phyloP scores from a whole-genome alignment of 2,888 invertebrate species.

The Heliconius hortense region DNA sequence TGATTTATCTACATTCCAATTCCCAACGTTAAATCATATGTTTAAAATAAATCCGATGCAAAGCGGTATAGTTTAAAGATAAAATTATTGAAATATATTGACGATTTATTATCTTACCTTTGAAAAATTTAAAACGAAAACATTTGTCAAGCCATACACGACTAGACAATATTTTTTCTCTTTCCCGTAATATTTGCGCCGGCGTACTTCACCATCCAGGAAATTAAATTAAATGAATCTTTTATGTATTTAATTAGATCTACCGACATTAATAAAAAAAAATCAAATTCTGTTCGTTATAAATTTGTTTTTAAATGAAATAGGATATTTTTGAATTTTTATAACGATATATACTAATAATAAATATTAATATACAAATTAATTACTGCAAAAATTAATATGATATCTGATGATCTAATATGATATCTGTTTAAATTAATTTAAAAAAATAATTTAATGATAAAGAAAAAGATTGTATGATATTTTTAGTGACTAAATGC shows the following conservation, averaged over 20 bases:
- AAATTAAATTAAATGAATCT: slow-evolving; percentile 20
- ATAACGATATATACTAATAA: too few relatives aligned
- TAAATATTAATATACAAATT: neutral
- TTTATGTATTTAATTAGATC: neutral
- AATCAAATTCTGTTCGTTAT: neutral
- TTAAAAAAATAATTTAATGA: too few relatives aligned
- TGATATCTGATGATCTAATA: too few relatives aligned
- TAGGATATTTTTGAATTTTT: neutral
- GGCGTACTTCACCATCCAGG: slow-evolving; percentile 19
- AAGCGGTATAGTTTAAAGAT: neutral
- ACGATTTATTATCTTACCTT: slow-evolving; percentile 26
- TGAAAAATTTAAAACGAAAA: slow-evolving; percentile 28
- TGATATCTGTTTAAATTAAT: too few relatives aligned
- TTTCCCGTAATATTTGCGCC: slow-evolving; percentile 26
- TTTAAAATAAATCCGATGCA: neutral
- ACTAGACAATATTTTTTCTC: slow-evolving; percentile 28
- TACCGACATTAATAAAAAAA: neutral
- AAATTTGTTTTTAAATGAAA: neutral
- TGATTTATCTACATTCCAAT: slow-evolving; percentile 24
- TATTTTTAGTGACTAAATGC: too few relatives aligned
- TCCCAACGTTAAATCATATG: neutral
- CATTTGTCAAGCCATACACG: slow-evolving; percentile 19
- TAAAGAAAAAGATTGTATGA: too few relatives aligned
- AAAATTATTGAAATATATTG: neutral
- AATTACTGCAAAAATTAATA: neutral